Conservation (phyloP, 2,797 vertebrate genomes). For the Phataginus tetradactyla region DNA sequence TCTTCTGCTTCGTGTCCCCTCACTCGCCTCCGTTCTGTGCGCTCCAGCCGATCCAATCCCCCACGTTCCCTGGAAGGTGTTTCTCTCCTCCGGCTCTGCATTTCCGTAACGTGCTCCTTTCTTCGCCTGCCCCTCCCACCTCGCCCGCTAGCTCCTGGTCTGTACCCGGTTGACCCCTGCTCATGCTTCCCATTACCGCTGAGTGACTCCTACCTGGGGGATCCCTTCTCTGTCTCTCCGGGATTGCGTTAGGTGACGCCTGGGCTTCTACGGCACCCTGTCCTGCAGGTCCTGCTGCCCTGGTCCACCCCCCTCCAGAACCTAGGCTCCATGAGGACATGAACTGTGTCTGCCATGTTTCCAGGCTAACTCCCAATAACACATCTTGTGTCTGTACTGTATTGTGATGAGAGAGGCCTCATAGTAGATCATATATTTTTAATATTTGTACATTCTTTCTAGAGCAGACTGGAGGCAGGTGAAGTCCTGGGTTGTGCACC, state of each 20-base stretch:
- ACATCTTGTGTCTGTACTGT: neutral
- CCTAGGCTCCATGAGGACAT: neutral
- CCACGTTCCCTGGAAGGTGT: rapidly evolving
- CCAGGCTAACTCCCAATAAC: neutral
- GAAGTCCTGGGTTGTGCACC: neutral
- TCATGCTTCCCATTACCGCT: neutral
- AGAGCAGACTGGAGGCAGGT: neutral
- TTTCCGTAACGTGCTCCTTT: neutral
- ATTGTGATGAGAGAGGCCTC: neutral
- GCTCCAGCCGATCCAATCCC: rapidly evolving
- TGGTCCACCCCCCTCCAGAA: neutral
- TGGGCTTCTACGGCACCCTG: neutral
- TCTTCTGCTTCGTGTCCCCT: neutral
- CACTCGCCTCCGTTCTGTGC: neutral
- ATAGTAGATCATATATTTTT: neutral
- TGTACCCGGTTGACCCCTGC: neutral
- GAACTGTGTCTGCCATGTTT: neutral
- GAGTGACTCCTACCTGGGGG: neutral
- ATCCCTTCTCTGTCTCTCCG: neutral
- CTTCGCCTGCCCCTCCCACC: too few species aligned
- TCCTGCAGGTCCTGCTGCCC: neutral
- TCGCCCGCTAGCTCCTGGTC: neutral
- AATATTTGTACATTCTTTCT: neutral
- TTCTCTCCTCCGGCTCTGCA: neutral
- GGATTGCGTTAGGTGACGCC: neutral